A percentile compares a stretch with the other conserved stretches of the same genome.
phyloP scores from a whole-genome alignment of 2,113 vertebrate genomes.

The Coregonus clupeaformis region DNA sequence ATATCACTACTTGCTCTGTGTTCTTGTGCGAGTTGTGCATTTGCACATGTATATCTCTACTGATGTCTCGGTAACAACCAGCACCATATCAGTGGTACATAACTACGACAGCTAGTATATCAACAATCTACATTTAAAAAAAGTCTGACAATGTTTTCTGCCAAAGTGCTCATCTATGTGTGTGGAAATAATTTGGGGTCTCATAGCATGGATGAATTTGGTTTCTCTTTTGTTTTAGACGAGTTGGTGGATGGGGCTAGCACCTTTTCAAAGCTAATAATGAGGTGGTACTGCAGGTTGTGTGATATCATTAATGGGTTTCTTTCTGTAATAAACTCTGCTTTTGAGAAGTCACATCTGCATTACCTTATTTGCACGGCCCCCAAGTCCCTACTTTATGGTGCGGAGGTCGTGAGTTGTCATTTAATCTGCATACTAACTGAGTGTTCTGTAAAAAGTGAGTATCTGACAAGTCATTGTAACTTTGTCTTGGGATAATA shows the following conservation, averaged over 20 bases:
- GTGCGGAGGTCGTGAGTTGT: background rate
- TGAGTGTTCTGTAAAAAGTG: slow-evolving; percentile 5
- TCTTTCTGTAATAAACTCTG: background rate
- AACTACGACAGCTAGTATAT: too few relatives aligned
- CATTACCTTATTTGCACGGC: background rate
- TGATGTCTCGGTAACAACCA: background rate
- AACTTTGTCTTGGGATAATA: slow-evolving; percentile 23
- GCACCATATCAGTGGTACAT: background rate
- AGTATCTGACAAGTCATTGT: slow-evolving; percentile 19
- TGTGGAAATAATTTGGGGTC: background rate
- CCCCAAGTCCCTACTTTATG: background rate
- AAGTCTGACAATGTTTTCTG: too few relatives aligned
- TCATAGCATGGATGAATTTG: background rate
- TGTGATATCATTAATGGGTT: background rate
- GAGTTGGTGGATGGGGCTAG: background rate
- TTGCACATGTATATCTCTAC: background rate
- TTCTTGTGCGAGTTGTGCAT: background rate
- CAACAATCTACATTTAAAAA: too few relatives aligned
- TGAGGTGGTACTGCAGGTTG: background rate
- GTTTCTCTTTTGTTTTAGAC: background rate
- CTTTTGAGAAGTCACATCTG: background rate
- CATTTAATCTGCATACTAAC: background rate
- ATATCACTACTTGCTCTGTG: background rate
- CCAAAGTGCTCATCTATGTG: too few relatives aligned
- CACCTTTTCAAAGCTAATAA: background rate